Conservation (phyloP, 35 echinoderm and acorn worm species). For the Patiria miniata region DNA sequence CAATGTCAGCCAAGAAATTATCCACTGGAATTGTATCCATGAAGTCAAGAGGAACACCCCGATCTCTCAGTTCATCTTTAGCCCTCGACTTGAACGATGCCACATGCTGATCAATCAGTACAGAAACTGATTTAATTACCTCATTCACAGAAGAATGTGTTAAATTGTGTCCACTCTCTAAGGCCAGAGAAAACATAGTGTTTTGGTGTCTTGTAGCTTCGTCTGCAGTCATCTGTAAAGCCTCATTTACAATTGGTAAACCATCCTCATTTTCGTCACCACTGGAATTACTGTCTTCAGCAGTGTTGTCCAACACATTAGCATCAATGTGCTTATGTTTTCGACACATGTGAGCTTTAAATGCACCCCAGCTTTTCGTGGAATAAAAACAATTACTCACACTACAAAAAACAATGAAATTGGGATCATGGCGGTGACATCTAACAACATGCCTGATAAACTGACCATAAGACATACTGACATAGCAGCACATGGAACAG, state of each 20-base stretch:
- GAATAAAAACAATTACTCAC: background rate
- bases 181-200: background rate
- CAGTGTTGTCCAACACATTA: background rate
- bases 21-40: background rate
- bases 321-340: background rate
- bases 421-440: slow-evolving; percentile 26
- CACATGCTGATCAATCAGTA: background rate
- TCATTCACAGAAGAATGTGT: background rate
- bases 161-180: background rate
- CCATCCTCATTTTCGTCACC: background rate
- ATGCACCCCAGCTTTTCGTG: background rate
- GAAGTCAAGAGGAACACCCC: background rate
- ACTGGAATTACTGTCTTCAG: background rate
- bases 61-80: background rate
- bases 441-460: slow-evolving; percentile 20
- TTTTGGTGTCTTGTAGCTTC: background rate
- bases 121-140: background rate
- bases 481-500: slow-evolving; percentile 48
- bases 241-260: background rate
- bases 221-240: background rate
- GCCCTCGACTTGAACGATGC: background rate
- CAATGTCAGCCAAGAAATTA: background rate
- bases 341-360: background rate
- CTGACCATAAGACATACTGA: background rate
- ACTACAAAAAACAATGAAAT: slow-evolving; percentile 50